These are phyloP conservation scores for Philopedon plagiatum DNA, from an alignment of 2,888 invertebrate species.

Conservation along the genomic window DNA sequence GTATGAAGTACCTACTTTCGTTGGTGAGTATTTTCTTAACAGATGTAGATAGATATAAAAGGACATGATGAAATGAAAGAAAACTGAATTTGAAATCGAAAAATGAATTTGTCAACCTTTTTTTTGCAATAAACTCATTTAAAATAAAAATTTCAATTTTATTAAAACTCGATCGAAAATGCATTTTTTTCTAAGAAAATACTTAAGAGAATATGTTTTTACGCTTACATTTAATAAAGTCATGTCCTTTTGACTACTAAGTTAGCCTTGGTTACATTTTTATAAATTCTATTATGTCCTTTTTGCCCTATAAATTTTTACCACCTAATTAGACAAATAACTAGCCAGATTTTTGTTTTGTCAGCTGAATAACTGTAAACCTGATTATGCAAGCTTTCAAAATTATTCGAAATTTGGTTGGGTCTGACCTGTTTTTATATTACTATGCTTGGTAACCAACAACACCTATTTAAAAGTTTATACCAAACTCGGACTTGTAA, in stretches of 20 bases:
- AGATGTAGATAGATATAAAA: constrained; percentile 6
- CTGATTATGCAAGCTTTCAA: constrained; percentile 1
- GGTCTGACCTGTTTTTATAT: neutral
- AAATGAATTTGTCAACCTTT: too few species aligned
- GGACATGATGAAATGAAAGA: constrained; percentile 1
- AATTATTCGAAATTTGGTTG: neutral
- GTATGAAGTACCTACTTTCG: neutral
- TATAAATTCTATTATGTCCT: neutral
- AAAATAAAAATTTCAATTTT: too few species aligned
- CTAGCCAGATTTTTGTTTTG: neutral
- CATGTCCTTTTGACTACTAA: neutral
- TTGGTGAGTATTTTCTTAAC: constrained; percentile 22
- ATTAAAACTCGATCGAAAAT: too few species aligned
- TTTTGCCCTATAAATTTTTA: neutral
- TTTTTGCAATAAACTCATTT: too few species aligned
- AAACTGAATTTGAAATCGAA: too few species aligned
- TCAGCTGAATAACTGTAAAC: neutral
- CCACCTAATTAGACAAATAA: neutral
- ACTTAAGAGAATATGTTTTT: too few species aligned
- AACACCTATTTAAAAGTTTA: too few species aligned
- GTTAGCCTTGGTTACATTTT: neutral
- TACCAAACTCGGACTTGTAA: neutral
- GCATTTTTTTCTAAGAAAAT: too few species aligned
- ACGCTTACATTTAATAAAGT: too few species aligned
- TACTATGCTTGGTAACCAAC: too few species aligned